Base-by-base conservation (phyloP, 1,140 invertebrate genomes). In the Galleria mellonella region DNA sequence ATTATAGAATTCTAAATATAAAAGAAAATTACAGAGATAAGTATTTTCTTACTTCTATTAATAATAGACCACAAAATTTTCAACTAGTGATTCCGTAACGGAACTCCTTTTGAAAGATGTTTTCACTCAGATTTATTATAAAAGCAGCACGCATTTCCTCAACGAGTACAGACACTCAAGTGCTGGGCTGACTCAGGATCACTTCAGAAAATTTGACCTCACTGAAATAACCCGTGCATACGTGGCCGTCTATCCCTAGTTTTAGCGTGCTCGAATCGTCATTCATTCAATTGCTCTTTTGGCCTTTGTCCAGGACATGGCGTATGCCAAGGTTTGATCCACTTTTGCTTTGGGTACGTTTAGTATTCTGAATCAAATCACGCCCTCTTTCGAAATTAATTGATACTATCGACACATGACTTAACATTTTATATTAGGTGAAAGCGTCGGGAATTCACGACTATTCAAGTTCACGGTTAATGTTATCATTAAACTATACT, bases 201-300 rank as follows among this genome's bases (percentile, higher is more conserved):
- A 69, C 73, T 82, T 73, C 64, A 76, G 62, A 66, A 70, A 53
- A 50, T 68, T 68, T 64, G 67, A 79, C 72, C 75, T 74, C 67
- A 65, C 69, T 43, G 45, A 78, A 83, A 83, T 83, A 83, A 75
- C 76, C 43, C 51, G 61, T 60, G 60, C 65, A 62, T 50, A 32
- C 45, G 45, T 78, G 76, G 71, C 67, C 62, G 70, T 74, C 62
- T 74, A 72, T 62, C 68, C 63, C 68, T 67, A 59, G 51, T 62
- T 68, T 68, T 23, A 23, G 61, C 55, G 59, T 55, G 51, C 65
- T 55, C 59, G 43, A 67, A 77, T 74, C 77, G 72, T 81, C 71
- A 79, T 68, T 78, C 72, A 82, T 83, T 83, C 73, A 82, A 83
- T 76, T 65, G 67, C 48, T 47, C 43, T 49, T 50, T 72, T 83